Conservation (phyloP, 1,140 invertebrate genomes). For the Bombus pascuorum region DNA sequence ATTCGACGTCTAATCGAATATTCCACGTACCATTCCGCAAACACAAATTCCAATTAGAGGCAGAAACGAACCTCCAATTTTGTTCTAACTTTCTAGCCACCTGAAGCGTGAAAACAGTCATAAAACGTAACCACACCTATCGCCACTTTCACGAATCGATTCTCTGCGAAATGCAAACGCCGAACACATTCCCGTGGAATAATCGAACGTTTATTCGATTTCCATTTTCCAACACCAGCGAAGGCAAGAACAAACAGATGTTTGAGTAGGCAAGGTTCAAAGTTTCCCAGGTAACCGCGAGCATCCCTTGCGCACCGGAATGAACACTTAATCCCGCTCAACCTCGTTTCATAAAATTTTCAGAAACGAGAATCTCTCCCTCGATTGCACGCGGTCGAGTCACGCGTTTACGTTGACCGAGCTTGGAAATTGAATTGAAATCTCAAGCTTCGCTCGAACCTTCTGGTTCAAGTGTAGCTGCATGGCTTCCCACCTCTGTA, state of each 20-base stretch:
- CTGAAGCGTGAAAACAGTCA: too few species aligned
- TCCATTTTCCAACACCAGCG: neutral
- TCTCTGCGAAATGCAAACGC: neutral
- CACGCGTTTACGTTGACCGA: slow-evolving; percentile 21
- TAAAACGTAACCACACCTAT: neutral
- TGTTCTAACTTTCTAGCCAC: neutral
- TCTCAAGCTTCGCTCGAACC: slow-evolving; percentile 9
- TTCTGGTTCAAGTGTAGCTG: neutral
- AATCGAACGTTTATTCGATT: slow-evolving; percentile 5
- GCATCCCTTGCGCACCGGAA: neutral
- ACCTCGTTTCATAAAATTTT: slow-evolving; percentile 38
- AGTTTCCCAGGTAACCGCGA: neutral
- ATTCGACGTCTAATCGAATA: neutral
- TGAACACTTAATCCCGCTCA: neutral
- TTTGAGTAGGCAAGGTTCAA: neutral
- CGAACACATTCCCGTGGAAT: neutral
- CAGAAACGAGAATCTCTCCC: slow-evolving; percentile 22
- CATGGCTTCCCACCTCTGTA: slow-evolving; percentile 4
- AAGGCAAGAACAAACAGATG: slow-evolving; percentile 25
- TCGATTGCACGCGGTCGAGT: neutral
- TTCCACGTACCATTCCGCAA: neutral
- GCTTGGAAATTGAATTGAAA: slow-evolving; percentile 51
- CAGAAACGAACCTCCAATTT: neutral
- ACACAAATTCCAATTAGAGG: neutral
- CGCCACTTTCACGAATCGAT: neutral